phyloP scores from a whole-genome alignment of 53 echinoderm and acorn worm genomes.

The Astropecten irregularis region DNA sequence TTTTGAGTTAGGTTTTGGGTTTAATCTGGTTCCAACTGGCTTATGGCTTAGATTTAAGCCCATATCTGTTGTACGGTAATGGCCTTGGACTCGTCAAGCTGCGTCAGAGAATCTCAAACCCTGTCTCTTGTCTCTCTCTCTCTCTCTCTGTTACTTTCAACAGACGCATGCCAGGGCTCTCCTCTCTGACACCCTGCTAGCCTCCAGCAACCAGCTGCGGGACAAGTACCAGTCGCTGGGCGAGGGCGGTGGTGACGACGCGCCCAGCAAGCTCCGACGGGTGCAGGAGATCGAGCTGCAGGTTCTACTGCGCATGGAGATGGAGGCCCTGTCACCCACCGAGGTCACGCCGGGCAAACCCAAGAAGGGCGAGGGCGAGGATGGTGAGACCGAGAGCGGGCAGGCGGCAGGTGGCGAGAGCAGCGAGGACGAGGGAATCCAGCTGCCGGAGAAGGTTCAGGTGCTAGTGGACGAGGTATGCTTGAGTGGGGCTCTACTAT shows the following conservation, averaged over 20 bases:
- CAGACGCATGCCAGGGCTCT: slow-evolving; percentile 45
- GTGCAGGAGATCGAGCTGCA: slow-evolving; percentile 79
- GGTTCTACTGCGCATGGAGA: slow-evolving; percentile 78
- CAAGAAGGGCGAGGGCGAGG: neutral
- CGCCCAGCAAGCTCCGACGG: slow-evolving; percentile 36
- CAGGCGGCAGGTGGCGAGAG: neutral
- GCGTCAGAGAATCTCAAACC: too few species aligned
- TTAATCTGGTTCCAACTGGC: too few species aligned
- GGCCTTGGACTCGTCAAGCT: too few species aligned
- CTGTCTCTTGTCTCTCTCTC: too few species aligned
- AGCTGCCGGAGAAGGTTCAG: slow-evolving; percentile 75
- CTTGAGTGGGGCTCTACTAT: neutral
- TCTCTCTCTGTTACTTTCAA: too few species aligned
- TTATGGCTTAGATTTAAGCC: too few species aligned
- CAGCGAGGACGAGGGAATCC: slow-evolving; percentile 21
- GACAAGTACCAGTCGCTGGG: slow-evolving; percentile 50
- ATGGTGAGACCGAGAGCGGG: neutral
- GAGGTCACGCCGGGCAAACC: slow-evolving; percentile 13
- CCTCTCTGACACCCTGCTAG: slow-evolving; percentile 23
- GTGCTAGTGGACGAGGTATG: slow-evolving; percentile 80
- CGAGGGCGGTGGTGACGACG: too few species aligned
- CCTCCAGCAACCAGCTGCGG: slow-evolving; percentile 49
- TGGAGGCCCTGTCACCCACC: slow-evolving; percentile 79
- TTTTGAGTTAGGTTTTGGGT: too few species aligned
- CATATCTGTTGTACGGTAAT: too few species aligned